Conservation (phyloP, 2,888 invertebrate genomes). For the Xanthia icteritia region DNA sequence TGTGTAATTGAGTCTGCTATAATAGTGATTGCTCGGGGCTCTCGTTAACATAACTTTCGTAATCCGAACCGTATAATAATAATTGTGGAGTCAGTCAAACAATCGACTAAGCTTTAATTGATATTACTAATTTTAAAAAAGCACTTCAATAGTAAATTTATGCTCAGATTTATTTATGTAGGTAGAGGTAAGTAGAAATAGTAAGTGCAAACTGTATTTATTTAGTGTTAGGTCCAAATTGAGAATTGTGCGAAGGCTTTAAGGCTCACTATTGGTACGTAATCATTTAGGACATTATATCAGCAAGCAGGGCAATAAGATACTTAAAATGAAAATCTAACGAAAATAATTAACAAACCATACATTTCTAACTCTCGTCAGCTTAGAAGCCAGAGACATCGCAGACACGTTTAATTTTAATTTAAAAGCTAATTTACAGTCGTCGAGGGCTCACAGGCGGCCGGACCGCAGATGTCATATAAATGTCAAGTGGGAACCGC, state of each 20-base stretch:
- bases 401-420: slow-evolving; percentile 24
- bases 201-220: neutral
- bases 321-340: neutral
- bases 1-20: slow-evolving; percentile 1
- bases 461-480: slow-evolving; percentile 52
- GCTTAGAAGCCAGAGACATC: slow-evolving; percentile 6
- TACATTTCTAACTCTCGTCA: neutral
- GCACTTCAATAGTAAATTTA: neutral
- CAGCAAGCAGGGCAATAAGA: neutral
- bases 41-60: slow-evolving; percentile 2
- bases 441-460: neutral
- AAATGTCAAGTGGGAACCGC: slow-evolving; percentile 46
- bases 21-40: neutral
- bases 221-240: neutral
- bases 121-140: neutral
- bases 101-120: slow-evolving; percentile 7
- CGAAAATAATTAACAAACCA: neutral
- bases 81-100: slow-evolving; percentile 4
- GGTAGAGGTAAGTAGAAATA: neutral
- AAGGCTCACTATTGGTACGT: neutral
- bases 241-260: neutral
- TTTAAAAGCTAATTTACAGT: slow-evolving; percentile 47
- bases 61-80: slow-evolving; percentile 14
- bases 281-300: neutral
- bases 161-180: neutral